Percentiles rank a stretch among this genome's conserved stretches.
These are phyloP conservation scores for Phalera bucephala DNA, from an alignment of 2,888 invertebrate genomes.

Conservation along the genomic window DNA sequence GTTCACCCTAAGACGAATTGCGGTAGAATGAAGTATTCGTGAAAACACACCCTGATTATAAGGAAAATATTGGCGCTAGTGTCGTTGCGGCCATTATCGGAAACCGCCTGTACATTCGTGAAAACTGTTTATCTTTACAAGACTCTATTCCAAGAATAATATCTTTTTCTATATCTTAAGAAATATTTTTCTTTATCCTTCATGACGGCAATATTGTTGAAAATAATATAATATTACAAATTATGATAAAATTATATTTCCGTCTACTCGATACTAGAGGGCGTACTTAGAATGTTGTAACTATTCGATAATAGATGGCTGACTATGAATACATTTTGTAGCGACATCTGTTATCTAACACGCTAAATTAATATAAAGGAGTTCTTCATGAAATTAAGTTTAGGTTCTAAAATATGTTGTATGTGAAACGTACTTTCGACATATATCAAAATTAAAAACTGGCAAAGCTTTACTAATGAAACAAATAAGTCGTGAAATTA, in stretches of 20 bases:
- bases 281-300: constrained; percentile 10
- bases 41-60: constrained; percentile 80
- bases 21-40: constrained; percentile 77
- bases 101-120: constrained; percentile 36
- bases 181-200: too few species aligned
- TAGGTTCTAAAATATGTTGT: too few species aligned
- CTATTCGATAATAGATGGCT: constrained; percentile 50
- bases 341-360: not conserved
- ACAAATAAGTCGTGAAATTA: not conserved
- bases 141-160: constrained; percentile 5
- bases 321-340: not conserved
- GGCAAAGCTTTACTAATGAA: not conserved
- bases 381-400: too few species aligned
- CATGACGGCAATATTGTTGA: not conserved
- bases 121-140: constrained; percentile 15
- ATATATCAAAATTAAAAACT: too few species aligned
- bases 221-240: not conserved
- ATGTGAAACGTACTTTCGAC: too few species aligned
- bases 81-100: constrained; percentile 47
- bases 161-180: not conserved
- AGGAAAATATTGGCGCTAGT: constrained; percentile 79
- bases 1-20: constrained; percentile 78
- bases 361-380: too few species aligned
- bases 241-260: not conserved
- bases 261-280: constrained; percentile 24